Evolutionary conservation across 1,140 invertebrate genomes (phyloP), one percentile per base, ranked within the genome.

Genomic region (Drosophila novamexicana): DNA sequence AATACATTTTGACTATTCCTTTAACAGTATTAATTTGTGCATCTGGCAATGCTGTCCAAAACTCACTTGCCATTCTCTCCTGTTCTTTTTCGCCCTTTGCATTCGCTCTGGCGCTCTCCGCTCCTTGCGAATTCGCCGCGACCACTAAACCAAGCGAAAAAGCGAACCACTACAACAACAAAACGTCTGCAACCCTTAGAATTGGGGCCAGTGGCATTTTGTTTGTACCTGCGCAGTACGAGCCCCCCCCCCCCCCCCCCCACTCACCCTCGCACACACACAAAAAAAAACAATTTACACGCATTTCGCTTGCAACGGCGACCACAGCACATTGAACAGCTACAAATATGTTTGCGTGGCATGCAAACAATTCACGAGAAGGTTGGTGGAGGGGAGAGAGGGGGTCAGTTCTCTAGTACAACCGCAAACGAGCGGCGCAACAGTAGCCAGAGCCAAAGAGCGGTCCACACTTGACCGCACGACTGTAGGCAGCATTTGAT

Each of bases 151-250:
- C 10, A 50, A 50, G 47, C 10, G 18, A 18, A 18, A 18, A 18
- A 18, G 18, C 18, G 10, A 57, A 29, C 22, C 22, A 0, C 7
- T 6, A 18, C 50, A 57, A 44, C 65, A 42, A 45, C 39, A 42
- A 68, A 52, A 36, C n/a, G 2, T 34, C 16, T 6, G 42, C 57
- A 59, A 59, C 45, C 54, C 61, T 77, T 29, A 9, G 10, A n/a
- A 34, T 63, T 52, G 14, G 56, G 37, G 14, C 32, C 18, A 53
- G 39, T 53, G 29, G 37, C n/a, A 84, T 67, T 86, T 88, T 88
- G 83, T 88, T 88, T 88, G 83, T 88, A 88, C 77, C 84, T 88
- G 83, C 83, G 83, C 83, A 88, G 7, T 79, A 44, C 62, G 45
- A 53, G 57, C 37, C 18, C 22, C 22, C 44, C 40, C 14, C 7